Conservation (phyloP, 2,797 vertebrate species). For the Triplophysa bombifrons region DNA sequence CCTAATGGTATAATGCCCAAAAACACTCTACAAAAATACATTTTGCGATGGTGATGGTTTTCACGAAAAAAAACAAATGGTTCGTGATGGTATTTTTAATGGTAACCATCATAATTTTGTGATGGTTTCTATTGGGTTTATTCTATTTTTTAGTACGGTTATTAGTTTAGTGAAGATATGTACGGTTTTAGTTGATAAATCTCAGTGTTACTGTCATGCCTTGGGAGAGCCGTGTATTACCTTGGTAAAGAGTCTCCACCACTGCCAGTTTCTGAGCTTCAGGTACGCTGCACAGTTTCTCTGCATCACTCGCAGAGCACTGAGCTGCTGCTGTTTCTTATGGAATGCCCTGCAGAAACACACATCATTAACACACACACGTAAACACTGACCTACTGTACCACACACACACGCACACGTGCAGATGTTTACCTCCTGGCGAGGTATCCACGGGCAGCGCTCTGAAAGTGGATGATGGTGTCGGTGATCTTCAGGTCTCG, state of each 20-base stretch:
- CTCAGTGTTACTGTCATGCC: neutral
- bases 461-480: slow-evolving; percentile 92
- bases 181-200: neutral
- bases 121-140: too few relatives aligned
- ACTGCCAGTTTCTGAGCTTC: slow-evolving; percentile 92
- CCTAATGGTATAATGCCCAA: too few relatives aligned
- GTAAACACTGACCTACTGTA: slow-evolving; percentile 51
- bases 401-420: slow-evolving; percentile 33
- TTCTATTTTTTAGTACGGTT: too few relatives aligned
- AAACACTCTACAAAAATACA: too few relatives aligned
- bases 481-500: slow-evolving; percentile 92
- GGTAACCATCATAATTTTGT: too few relatives aligned
- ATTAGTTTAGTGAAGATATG: neutral
- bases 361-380: slow-evolving; percentile 17
- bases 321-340: slow-evolving; percentile 90
- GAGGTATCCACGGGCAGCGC: slow-evolving; percentile 84
- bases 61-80: too few relatives aligned
- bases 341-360: slow-evolving; percentile 77
- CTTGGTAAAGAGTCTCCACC: slow-evolving; percentile 94
- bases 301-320: slow-evolving; percentile 89
- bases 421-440: slow-evolving; percentile 79
- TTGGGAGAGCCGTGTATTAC: slow-evolving; percentile 61
- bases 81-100: too few relatives aligned
- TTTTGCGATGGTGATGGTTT: too few relatives aligned
- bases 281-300: slow-evolving; percentile 92